phyloP scores from a whole-genome alignment of 2,113 vertebrate genomes.

The Malaclemys terrapin region DNA sequence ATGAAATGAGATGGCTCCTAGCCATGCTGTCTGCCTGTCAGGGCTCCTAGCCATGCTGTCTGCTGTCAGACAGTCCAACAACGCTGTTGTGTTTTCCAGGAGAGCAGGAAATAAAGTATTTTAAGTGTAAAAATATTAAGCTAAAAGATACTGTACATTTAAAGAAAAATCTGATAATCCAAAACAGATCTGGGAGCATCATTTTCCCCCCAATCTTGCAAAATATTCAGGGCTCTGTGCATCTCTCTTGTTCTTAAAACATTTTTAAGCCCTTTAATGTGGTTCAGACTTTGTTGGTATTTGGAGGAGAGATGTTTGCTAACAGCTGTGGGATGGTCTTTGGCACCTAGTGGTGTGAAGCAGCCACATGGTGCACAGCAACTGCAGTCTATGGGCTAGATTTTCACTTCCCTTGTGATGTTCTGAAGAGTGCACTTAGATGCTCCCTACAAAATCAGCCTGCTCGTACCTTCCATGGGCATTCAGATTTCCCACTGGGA shows the following conservation, averaged over 20 bases:
- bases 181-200: neutral
- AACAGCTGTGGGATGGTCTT: constrained; percentile 25
- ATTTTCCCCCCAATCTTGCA: neutral
- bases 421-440: neutral
- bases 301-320: constrained; percentile 17
- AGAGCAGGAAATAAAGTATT: constrained; percentile 31
- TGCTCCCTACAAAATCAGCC: neutral
- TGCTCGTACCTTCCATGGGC: neutral
- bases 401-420: neutral
- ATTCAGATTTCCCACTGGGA: neutral
- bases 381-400: neutral
- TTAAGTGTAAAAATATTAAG: neutral
- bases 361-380: fast-evolving
- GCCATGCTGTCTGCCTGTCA: constrained; percentile 29
- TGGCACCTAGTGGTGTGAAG: neutral
- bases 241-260: neutral
- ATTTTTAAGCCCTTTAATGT: neutral
- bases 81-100: neutral
- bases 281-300: constrained; percentile 12
- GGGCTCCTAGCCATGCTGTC: neutral
- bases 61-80: constrained; percentile 25
- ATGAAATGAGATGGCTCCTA: constrained; percentile 2
- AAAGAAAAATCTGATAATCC: neutral
- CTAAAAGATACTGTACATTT: neutral
- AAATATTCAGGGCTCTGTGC: neutral